Base-by-base conservation (phyloP, 2,888 invertebrate species). In the Cremastinae sp. region DNA sequence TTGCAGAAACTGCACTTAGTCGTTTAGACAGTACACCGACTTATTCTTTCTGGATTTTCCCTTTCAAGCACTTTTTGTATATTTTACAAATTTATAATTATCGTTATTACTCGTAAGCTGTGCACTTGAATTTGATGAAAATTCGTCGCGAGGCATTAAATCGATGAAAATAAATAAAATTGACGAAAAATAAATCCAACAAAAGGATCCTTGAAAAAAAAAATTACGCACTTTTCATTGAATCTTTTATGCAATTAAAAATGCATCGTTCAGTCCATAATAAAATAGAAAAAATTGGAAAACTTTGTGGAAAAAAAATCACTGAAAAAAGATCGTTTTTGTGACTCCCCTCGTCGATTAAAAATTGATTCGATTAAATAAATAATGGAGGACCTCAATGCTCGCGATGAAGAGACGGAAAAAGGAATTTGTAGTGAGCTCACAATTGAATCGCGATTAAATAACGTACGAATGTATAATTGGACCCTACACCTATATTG, bases 401-500 rank as follows among this genome's bases (percentile, higher is more conserved):
- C 28, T 28, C 28, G 28, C 28, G 28, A 28, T 3, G 28, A 28
- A 28, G 28, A 56, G 56, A 47, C n/a, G 28, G 28, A 28, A 28
- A n/a, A 28, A 28, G 28, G 28, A 16, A 47, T 47, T 39, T 22
- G 22, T 73, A 41, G 28, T 47, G 16, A 20, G 10, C 43, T 66
- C 61, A 28, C 55, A 55, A 55, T 71, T 53, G 64, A 28, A 62
- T 49, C 59, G 43, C 53, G 9, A 64, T 71, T 64, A 3, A 35
- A 39, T 22, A 62, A 56, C 18, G 9, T 43, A 56, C 45, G 41
- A 58, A 58, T 58, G 22, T 71, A 55, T 55, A 41, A 74, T 82
- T 81, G 82, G 81, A 81, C 81, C 82, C 80, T 80, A 79, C 78
- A 79, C 73, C 71, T 74, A 80, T 68, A 43, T 66, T 53, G 70